A percentile compares a stretch with the other conserved stretches of the same genome.
These are phyloP conservation scores for Thomomys bottae DNA, from an alignment of 2,113 vertebrate species.

Conservation along the genomic window DNA sequence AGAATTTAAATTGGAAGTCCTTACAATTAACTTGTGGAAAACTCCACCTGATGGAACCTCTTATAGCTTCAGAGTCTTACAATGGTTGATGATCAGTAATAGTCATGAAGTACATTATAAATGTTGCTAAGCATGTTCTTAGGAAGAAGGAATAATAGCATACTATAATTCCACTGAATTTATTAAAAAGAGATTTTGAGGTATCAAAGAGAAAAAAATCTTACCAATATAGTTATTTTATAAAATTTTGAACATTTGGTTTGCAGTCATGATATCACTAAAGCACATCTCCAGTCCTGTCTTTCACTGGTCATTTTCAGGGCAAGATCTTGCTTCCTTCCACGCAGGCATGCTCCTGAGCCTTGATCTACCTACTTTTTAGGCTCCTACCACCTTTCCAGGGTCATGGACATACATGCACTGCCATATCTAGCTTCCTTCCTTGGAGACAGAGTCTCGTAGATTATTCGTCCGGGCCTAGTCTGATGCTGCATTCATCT, in stretches of 20 bases:
- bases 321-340: too few species aligned
- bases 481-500: too few species aligned
- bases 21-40: background rate
- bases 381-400: too few species aligned
- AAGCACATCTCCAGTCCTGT: too few species aligned
- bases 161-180: background rate
- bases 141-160: background rate
- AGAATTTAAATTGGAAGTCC: slow-evolving; percentile 39
- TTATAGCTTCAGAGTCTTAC: background rate
- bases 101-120: slow-evolving; percentile 1
- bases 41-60: too few species aligned
- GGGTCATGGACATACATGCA: too few species aligned
- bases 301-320: too few species aligned
- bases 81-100: background rate
- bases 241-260: background rate
- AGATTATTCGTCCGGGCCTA: too few species aligned
- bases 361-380: too few species aligned
- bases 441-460: too few species aligned
- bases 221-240: background rate
- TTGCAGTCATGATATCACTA: background rate
- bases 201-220: background rate
- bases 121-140: background rate
- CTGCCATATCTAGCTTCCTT: too few species aligned
- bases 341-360: too few species aligned
- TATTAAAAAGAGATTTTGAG: background rate